Percentiles rank a stretch among this genome's conserved stretches.
These are phyloP conservation scores for Erannis defoliaria DNA, from an alignment of 2,888 invertebrate genomes.

Conservation along the genomic window DNA sequence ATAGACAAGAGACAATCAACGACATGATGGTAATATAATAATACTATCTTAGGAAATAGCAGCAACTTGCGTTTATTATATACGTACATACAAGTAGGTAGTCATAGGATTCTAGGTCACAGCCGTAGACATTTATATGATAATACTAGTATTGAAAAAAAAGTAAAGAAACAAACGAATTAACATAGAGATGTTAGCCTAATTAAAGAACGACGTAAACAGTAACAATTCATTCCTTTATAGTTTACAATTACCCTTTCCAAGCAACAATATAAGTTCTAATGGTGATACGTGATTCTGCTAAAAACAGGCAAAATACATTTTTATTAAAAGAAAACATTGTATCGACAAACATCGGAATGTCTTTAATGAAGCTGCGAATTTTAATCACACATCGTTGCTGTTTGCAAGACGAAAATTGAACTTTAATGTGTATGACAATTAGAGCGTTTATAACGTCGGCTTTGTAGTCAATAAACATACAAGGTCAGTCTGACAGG, in stretches of 20 bases:
- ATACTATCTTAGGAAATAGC: conserved; percentile 4
- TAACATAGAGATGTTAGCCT: not conserved
- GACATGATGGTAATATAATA: conserved; percentile 1
- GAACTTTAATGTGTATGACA: not conserved
- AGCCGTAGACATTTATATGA: too few relatives aligned
- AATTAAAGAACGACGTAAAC: too few relatives aligned
- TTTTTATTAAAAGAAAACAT: conserved; percentile 14
- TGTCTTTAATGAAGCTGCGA: conserved; percentile 7
- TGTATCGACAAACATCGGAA: not conserved
- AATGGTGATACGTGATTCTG: not conserved
- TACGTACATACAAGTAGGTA: too few relatives aligned
- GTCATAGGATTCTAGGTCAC: not conserved
- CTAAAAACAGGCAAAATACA: not conserved
- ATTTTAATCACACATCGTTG: not conserved
- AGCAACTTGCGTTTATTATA: too few relatives aligned
- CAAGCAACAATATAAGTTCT: too few relatives aligned
- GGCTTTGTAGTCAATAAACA: conserved; percentile 18
- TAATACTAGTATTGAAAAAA: too few relatives aligned
- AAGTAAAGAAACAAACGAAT: not conserved
- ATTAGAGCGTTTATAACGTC: conserved; percentile 1
- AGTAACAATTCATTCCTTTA: too few relatives aligned
- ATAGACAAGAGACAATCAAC: conserved; percentile 16
- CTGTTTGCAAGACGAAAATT: not conserved
- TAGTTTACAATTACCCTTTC: too few relatives aligned
- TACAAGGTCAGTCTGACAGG: conserved; percentile 13